Conservation (phyloP, 2,888 invertebrate genomes). For the Rhingia rostrata region DNA sequence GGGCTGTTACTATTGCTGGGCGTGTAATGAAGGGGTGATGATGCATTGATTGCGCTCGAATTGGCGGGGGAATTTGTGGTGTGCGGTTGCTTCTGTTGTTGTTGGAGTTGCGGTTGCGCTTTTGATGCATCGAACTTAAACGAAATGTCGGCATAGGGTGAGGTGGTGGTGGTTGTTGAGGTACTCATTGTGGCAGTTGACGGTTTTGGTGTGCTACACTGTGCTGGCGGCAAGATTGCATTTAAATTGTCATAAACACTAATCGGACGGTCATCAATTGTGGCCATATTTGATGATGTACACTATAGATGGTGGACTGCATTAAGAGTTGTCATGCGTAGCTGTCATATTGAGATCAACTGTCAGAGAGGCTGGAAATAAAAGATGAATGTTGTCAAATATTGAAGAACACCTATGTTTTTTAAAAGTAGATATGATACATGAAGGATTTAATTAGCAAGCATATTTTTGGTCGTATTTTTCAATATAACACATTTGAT, state of each 20-base stretch:
- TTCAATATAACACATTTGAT: no score
- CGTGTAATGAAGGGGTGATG: conserved; percentile 61
- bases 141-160: conserved; percentile 76
- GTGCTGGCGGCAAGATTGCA: conserved; percentile 59
- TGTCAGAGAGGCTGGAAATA: conserved; percentile 36
- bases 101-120: neutral
- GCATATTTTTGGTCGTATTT: no score
- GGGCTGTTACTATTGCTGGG: conserved; percentile 54
- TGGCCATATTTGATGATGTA: conserved; percentile 76
- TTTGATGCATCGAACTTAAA: conserved; percentile 75
- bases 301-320: conserved; percentile 7
- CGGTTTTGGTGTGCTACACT: conserved; percentile 76
- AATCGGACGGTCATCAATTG: conserved; percentile 79
- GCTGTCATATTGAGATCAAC: neutral
- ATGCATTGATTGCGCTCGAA: conserved; percentile 56
- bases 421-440: no score
- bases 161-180: conserved; percentile 37
- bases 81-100: conserved; percentile 57
- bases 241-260: conserved; percentile 82
- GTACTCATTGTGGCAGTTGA: conserved; percentile 69
- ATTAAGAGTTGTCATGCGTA: conserved; percentile 28
- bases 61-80: conserved; percentile 58
- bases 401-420: neutral
- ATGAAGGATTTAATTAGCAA: no score
- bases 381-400: neutral